Conservation (phyloP, 2,888 invertebrate species). For the Branchipolynoe longqiensis region DNA sequence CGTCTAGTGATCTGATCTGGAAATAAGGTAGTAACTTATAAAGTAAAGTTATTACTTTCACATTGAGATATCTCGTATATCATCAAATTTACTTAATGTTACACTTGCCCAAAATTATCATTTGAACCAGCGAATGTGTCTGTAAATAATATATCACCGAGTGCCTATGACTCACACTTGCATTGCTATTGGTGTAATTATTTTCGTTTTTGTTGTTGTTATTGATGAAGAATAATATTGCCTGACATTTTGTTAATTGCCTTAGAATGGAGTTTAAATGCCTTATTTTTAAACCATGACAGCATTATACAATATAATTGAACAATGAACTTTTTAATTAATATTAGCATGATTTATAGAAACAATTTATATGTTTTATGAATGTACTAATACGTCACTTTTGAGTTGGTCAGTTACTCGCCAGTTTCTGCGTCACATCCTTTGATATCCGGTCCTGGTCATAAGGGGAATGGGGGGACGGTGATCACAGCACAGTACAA, state of each 20-base stretch:
- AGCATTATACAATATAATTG: not conserved
- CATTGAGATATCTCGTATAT: not conserved
- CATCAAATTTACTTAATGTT: not conserved
- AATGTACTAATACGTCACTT: too few relatives aligned
- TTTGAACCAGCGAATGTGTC: not conserved
- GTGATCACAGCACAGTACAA: too few relatives aligned
- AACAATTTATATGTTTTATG: too few relatives aligned
- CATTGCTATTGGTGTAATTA: not conserved
- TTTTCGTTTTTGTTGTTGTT: constrained; percentile 21
- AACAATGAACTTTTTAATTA: not conserved
- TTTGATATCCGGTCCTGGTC: too few relatives aligned
- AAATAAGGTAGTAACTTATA: constrained; percentile 27
- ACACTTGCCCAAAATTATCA: constrained; percentile 13
- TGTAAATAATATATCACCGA: not conserved
- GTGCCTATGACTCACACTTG: constrained; percentile 44
- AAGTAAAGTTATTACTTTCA: not conserved
- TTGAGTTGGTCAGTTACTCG: too few relatives aligned
- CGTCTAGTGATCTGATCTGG: constrained; percentile 10
- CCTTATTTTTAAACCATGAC: not conserved
- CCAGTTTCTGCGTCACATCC: too few relatives aligned
- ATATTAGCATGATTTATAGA: too few relatives aligned
- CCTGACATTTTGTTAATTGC: too few relatives aligned
- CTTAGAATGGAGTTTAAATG: not conserved
- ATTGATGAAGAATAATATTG: too few relatives aligned
- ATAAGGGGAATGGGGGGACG: too few relatives aligned